Evolutionary conservation across 2,797 vertebrate species (phyloP), one percentile per base, ranked within the genome.

Genomic region (Tenualosa ilisha): DNA sequence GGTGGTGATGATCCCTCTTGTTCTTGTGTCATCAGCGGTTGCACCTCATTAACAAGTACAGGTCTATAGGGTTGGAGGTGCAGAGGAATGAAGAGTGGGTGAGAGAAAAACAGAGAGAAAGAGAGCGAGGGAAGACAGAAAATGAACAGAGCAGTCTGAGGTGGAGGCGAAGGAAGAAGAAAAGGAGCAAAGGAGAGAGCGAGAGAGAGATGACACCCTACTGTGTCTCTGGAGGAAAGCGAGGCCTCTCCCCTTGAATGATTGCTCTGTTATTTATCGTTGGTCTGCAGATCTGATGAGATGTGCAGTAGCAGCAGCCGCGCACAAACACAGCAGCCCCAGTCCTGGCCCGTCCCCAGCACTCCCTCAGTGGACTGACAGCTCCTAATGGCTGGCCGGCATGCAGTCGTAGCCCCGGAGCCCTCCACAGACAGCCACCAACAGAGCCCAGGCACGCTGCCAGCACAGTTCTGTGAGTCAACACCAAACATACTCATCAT

Each of bases 41-140:
- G 75, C 87, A 87, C 87, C 85, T 89, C 84, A 89, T 90, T 86
- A 88, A 83, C 86, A 88, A 88, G 89, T 90, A 87, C 89, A 89
- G 85, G 88, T 87, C 87, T 86, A 86, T 87, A 83, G 87, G 88
- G 86, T 81, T 83, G 86, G 85, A 82, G 86, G 85, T 88, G 89
- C 86, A 84, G 85, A 83, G 87, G 86, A 89, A 84, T 81, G 85
- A 85, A 82, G 85, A 84, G 56, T 85, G 81, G 72, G 81, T 79
- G 72, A 7, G 40, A 20, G 72, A 40, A 12, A 72, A 12, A 15
- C 22, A 46, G 40, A 37, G 72, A 81, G 84, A 86, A 84, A 40
- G 65, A 82, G 12, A 75, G 31, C 83, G 84, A 84, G 88, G 75
- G 43, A 75, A 51, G 81, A 84, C 81, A 87, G 3, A 83, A 86